phyloP scores from a whole-genome alignment of 2,113 vertebrate genomes.

The Serinus canaria region DNA sequence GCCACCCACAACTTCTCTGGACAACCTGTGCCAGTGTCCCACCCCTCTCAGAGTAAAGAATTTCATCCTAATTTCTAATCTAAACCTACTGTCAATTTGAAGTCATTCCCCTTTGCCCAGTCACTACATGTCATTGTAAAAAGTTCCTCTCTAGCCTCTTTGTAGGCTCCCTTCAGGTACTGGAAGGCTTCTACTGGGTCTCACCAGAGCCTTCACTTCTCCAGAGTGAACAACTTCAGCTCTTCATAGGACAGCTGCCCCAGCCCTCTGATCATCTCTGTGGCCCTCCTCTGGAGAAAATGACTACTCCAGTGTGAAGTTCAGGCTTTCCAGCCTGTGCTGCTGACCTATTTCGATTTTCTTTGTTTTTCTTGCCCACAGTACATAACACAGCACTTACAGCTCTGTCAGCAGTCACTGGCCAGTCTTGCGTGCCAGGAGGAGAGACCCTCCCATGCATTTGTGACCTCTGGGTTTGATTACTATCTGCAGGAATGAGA shows the following conservation, averaged over 20 bases:
- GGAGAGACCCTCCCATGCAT: neutral
- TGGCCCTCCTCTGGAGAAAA: neutral
- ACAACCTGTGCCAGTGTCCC: neutral
- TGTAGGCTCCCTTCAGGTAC: neutral
- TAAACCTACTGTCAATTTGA: neutral
- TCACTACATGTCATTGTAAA: neutral
- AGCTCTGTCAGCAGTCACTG: neutral
- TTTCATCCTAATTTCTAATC: neutral
- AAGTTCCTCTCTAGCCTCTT: neutral
- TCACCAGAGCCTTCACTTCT: neutral
- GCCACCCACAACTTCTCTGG: neutral
- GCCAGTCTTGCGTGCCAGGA: neutral
- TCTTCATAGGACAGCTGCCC: neutral
- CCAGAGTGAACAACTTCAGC: neutral
- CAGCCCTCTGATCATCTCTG: neutral
- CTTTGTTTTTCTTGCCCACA: neutral
- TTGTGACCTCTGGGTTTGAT: neutral
- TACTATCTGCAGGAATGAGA: slow-evolving; percentile 11
- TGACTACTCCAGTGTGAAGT: neutral
- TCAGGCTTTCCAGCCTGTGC: neutral
- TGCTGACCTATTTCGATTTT: neutral
- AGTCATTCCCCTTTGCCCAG: neutral
- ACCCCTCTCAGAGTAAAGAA: neutral
- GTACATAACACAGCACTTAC: neutral
- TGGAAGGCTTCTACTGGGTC: neutral